Evolutionary conservation across 2,888 invertebrate species (phyloP).

Genomic region (Amiota minor): DNA sequence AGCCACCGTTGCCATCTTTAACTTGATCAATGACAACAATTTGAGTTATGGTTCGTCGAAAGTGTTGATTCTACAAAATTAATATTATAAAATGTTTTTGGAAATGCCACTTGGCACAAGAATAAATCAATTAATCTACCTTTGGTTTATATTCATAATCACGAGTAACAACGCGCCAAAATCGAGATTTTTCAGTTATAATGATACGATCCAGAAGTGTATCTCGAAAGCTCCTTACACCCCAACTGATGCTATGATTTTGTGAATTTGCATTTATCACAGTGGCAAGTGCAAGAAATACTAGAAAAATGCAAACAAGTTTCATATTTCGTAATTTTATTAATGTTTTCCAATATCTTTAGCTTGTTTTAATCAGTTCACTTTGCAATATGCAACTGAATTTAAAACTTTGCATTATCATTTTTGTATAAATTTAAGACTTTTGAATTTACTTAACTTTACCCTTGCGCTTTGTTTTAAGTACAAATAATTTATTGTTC

Average conservation of each 20-base stretch:
- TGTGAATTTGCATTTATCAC: conserved; percentile 38
- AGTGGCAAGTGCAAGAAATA: conserved; percentile 24
- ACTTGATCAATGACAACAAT: conserved; percentile 72
- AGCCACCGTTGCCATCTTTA: conserved; percentile 73
- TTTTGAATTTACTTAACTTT: too few relatives aligned
- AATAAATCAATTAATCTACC: conserved; percentile 39
- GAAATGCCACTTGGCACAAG: background rate
- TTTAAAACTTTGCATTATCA: too few relatives aligned
- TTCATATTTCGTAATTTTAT: background rate
- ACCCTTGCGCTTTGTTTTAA: too few relatives aligned
- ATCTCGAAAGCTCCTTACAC: conserved; percentile 50
- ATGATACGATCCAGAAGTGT: conserved; percentile 50
- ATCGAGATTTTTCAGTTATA: conserved; percentile 49
- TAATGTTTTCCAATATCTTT: background rate
- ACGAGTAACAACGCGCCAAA: conserved; percentile 50
- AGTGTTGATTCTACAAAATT: background rate
- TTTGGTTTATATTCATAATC: conserved; percentile 49
- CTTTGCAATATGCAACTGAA: too few relatives aligned
- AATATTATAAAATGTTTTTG: background rate
- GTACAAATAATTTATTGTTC: too few relatives aligned
- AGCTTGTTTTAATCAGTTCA: background rate
- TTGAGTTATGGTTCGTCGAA: conserved; percentile 63
- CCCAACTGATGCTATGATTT: conserved; percentile 58
- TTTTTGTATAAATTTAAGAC: too few relatives aligned
- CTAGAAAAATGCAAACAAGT: background rate